phyloP scores from a whole-genome alignment of 2,113 vertebrate genomes.

The Tragelaphus imberbis region DNA sequence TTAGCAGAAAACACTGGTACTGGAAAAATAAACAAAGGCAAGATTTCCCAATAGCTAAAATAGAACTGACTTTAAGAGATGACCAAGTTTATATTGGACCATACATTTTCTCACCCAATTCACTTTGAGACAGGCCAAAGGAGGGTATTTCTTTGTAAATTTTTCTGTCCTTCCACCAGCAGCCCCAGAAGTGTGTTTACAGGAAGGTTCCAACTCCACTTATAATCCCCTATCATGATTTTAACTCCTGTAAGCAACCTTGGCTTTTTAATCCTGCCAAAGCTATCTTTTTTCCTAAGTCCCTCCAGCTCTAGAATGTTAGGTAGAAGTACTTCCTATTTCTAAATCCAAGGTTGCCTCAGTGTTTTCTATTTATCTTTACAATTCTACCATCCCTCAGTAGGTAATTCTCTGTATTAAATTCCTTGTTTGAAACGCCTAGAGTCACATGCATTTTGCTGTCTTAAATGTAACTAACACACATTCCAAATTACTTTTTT shows the following conservation, averaged over 20 bases:
- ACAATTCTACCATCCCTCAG: background rate
- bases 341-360: background rate
- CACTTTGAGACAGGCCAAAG: slow-evolving; percentile 58
- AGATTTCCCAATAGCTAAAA: slow-evolving; percentile 46
- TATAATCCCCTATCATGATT: background rate
- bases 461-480: background rate
- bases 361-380: background rate
- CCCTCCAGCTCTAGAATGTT: background rate
- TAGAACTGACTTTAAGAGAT: slow-evolving; percentile 40
- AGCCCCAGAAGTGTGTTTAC: background rate
- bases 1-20: slow-evolving; percentile 66
- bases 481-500: background rate
- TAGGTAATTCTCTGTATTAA: background rate
- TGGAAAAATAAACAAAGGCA: slow-evolving; percentile 56
- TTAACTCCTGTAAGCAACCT: background rate
- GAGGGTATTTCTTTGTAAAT: background rate
- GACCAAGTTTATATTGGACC: slow-evolving; percentile 44
- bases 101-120: slow-evolving; percentile 52
- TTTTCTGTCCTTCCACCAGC: background rate
- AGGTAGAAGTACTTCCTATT: background rate
- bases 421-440: background rate
- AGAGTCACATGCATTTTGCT: background rate
- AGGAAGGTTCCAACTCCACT: too few species aligned
- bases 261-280: background rate
- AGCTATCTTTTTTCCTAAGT: too few species aligned